Evolutionary conservation across 2,797 vertebrate genomes (phyloP).

Genomic region (Apodemus agrarius): DNA sequence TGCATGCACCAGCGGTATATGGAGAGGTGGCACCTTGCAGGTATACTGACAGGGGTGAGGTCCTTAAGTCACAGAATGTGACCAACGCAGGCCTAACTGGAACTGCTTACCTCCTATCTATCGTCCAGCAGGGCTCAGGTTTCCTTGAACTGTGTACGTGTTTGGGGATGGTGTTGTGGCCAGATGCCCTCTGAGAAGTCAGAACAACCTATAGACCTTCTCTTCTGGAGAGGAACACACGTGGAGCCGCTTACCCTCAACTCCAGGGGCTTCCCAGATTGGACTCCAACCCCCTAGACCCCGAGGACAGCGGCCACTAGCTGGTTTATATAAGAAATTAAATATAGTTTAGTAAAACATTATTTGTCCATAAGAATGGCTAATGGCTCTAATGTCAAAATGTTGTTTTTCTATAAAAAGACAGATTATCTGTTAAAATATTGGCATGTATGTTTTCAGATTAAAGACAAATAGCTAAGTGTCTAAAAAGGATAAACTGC

Average conservation of each 20-base stretch:
- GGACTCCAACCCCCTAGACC: background rate
- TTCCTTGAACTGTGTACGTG: background rate
- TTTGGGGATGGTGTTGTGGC: background rate
- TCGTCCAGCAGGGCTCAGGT: background rate
- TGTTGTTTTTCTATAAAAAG: background rate
- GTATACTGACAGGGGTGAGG: background rate
- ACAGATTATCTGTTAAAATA: background rate
- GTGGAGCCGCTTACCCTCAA: background rate
- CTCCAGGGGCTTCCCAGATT: background rate
- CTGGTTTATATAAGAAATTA: slow-evolving; percentile 9
- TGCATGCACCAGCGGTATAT: background rate
- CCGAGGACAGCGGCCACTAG: background rate
- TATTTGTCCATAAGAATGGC: background rate
- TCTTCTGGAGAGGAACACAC: background rate
- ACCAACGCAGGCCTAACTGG: background rate
- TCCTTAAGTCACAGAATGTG: background rate
- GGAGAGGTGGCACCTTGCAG: background rate
- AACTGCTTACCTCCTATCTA: background rate
- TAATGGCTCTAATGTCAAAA: background rate
- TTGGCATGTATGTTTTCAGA: slow-evolving; percentile 9
- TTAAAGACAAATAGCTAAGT: slow-evolving; percentile 10
- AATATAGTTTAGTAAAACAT: slow-evolving; percentile 34
- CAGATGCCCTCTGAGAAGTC: background rate
- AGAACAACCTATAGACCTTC: background rate
- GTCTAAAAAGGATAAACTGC: background rate